phyloP scores from a whole-genome alignment of 2,797 vertebrate species.

The Tolypeutes matacus region DNA sequence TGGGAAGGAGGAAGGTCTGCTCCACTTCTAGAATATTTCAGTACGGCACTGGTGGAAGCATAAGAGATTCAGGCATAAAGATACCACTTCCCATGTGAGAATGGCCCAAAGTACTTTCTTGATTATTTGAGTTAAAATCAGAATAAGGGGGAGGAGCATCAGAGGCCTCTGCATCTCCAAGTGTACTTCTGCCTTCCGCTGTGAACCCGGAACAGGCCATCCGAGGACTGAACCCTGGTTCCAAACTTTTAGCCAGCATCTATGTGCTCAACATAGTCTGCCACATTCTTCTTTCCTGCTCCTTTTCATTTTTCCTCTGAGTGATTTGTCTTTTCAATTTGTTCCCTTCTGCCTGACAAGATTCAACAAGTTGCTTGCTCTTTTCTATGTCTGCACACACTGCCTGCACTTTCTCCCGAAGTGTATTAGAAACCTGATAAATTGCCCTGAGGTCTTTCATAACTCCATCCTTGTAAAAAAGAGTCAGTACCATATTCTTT shows the following conservation, averaged over 20 bases:
- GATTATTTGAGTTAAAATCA: too few relatives aligned
- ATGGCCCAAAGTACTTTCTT: too few relatives aligned
- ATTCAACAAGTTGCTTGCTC: slow-evolving; percentile 59
- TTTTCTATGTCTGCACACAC: too few relatives aligned
- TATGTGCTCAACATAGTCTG: slow-evolving; percentile 88
- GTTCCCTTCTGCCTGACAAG: slow-evolving; percentile 96
- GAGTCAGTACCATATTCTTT: too few relatives aligned
- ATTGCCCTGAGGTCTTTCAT: too few relatives aligned
- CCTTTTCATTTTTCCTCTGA: slow-evolving; percentile 94
- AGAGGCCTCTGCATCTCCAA: slow-evolving; percentile 91
- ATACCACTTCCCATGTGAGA: too few relatives aligned
- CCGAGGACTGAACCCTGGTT: slow-evolving; percentile 87
- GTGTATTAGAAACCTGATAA: too few relatives aligned
- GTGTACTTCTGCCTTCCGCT: slow-evolving; percentile 86
- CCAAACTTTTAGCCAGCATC: slow-evolving; percentile 86
- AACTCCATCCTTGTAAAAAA: too few relatives aligned
- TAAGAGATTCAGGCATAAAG: too few relatives aligned
- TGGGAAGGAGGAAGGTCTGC: too few relatives aligned
- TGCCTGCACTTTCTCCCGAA: slow-evolving; percentile 73
- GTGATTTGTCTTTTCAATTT: slow-evolving; percentile 96
- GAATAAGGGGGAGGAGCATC: slow-evolving; percentile 83
- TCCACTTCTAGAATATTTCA: too few relatives aligned
- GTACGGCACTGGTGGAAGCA: too few relatives aligned
- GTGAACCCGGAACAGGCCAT: slow-evolving; percentile 90
- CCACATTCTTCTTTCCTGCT: slow-evolving; percentile 94